Evolutionary conservation across 2,888 invertebrate species (phyloP).

Genomic region (Idaea straminata): DNA sequence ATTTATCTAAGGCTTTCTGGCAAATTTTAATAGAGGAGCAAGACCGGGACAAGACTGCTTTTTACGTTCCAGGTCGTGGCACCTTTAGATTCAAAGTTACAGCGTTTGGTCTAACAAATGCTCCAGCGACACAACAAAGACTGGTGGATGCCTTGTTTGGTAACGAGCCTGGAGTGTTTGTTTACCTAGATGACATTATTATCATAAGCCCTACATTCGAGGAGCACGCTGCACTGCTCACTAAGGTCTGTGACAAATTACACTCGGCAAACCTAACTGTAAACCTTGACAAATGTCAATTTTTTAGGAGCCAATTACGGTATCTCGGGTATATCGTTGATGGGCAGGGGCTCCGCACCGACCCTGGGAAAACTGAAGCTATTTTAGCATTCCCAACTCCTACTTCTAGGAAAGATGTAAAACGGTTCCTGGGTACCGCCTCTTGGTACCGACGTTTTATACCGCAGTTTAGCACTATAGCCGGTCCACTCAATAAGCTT

Average conservation of each 20-base stretch:
- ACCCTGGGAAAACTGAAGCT: constrained; percentile 31
- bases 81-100: constrained; percentile 17
- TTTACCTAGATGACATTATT: constrained; percentile 30
- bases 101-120: constrained; percentile 25
- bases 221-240: constrained; percentile 26
- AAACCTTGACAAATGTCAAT: constrained; percentile 26
- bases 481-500: constrained; percentile 26
- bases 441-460: constrained; percentile 32
- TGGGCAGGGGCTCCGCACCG: constrained; percentile 27
- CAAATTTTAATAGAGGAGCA: too few relatives aligned
- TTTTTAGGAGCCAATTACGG: constrained; percentile 21
- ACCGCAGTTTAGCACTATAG: constrained; percentile 22
- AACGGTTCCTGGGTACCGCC: constrained; percentile 28
- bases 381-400: constrained; percentile 30
- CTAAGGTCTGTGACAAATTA: constrained; percentile 23
- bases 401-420: constrained; percentile 22
- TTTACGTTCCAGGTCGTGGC: too few relatives aligned
- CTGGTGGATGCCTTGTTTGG: constrained; percentile 18
- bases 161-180: constrained; percentile 16
- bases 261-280: constrained; percentile 21
- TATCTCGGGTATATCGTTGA: constrained; percentile 36
- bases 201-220: constrained; percentile 24
- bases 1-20: too few relatives aligned
- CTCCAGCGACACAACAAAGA: constrained; percentile 23
- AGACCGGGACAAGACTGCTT: too few relatives aligned